Evolutionary conservation across 2,113 vertebrate genomes (phyloP), one percentile per base, ranked within the genome.

Genomic region (Corynorhinus townsendii): DNA sequence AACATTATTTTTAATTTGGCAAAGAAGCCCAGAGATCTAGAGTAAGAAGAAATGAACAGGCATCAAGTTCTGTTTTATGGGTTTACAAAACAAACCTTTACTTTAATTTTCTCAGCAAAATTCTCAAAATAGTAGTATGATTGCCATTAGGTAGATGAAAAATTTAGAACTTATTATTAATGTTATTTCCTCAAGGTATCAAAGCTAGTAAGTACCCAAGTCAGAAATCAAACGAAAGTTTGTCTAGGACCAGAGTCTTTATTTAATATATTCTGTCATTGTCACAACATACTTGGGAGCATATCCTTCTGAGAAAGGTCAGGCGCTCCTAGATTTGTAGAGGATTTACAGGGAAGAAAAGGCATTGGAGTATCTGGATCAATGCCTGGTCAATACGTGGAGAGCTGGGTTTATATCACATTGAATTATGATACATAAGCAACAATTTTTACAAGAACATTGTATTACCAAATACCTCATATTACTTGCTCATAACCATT

Each of bases 221-320:
- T 69, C 38, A 87, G 20, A 85, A 87, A 71, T 81, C n/a, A 64
- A 94, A 89, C 43, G 28, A 54, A 66, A 68, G 54, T 71, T 40
- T 76, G 30, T 16, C 28, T 54, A 30, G 2, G 2, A 40, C 16
- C 33, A 84, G 47, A 59, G 2, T 77, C n/a, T 96, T 71, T 20
- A 80, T 59, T 59, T 66, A 43, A 40, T 20, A 43, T 24, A 76
- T 19, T n/a, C 64, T 9, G 3, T 43, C 71, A n/a, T 24, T 71
- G 12, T 76, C 24, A 47, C 14, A 14, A 52, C 38, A 38, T 28
- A 28, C 19, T 33, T 28, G 16, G 16, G 5, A 71, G 1, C 6
- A 2, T 68, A 11, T 1, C 28, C 9, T 43, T 79, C 26, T 56
- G 38, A 52, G 30, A 33, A 49, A 75, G 19, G 14, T 38, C 47